Base-by-base conservation (phyloP, 2,888 invertebrate genomes). In the Neoaliturus tenellus region DNA sequence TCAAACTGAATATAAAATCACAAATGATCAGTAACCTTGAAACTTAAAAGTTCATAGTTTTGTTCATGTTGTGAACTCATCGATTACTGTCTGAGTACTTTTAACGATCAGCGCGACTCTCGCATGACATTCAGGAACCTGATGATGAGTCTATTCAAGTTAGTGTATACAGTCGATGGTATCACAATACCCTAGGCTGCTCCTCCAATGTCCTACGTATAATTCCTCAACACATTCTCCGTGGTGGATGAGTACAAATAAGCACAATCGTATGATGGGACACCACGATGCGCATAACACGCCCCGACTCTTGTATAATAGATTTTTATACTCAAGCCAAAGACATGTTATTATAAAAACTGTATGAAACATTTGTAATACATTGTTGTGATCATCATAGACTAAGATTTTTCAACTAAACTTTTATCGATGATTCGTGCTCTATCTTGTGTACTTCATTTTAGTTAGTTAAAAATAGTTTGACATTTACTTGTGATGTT, bases 251-350 rank as follows among this genome's bases (percentile, higher is more conserved):
- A 62, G 62, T 62, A 62, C 62, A 62, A 62, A 62, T 62, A 62
- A 5, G 25, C 8, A 55, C 55, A 55, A 41, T 51, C 17, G 55
- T 2, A 44, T 14, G 55, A 55, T 5, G 55, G 55, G 41, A 20
- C 20, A 12, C 71, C 71, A 20, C n/a, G 41, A 35, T 71, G 71
- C 12, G 35, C 41, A 8, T 6, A 8, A 28, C 58, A 58, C 23
- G 14, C 55, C n/a, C n/a, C n/a, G n/a, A 41, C 41, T 23, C 23
- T 39, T 71, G 71, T 71, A 48, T 28, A 78, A 48, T 55, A 78
- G 78, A 44, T 78, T 78, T 78, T 51, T 78, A 55, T 55, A 75
- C 28, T 35, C 48, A 78, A 33, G 55, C 78, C 78, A 78, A 78
- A 78, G 78, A 78, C 35, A 35, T 20, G 14, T 67, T 78, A 78